Base-by-base conservation (phyloP, 1,140 invertebrate genomes). In the Mya arenaria region DNA sequence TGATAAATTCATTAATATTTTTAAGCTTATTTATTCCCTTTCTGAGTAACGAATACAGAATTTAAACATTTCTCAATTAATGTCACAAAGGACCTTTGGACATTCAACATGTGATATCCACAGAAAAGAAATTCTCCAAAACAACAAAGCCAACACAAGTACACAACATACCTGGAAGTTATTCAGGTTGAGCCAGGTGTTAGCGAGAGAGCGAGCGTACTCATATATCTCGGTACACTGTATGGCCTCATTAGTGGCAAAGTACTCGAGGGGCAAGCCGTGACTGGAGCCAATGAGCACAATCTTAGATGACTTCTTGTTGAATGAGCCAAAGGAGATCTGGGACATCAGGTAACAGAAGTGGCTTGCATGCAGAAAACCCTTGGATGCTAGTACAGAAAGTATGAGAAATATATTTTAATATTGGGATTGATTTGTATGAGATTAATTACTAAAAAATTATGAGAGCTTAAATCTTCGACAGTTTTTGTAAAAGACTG, bases 161-260 rank as follows among this genome's bases (percentile, higher is more conserved):
- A n/a, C n/a, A 4, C 3, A 56, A 34, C 63, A 44, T 83, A 96
- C 95, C 93, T 95, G 95, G 86, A 97, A 94, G 86, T 96, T 95
- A 13, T 95, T 92, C 39, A 97, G 93, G 75, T 94, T 94, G 88
- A 96, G 97, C 48, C 95, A 93, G n/a, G 95, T 94, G 87, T 96
- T 96, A 82, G 95, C 91, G 37, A 99, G 94, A 83, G 96, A 95
- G 60, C 96, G 95, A 0, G 97, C 97, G 92, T 97, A 99, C 92
- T 99, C 98, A 91, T 98, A 99, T 68, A 98, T 96, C 93, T 99
- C 97, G 0, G 97, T 99, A 90, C 97, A 96, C 93, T 98, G 97
- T 65, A 99, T 96, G 4, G 97, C 97, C 90, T 97, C 95, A 88
- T 96, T 96, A 39, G 94, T 95, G 15, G 96, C 95, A 92, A 98